These are phyloP conservation scores for Numenius phaeopus DNA, from an alignment of 2,797 vertebrate species.

Conservation along the genomic window DNA sequence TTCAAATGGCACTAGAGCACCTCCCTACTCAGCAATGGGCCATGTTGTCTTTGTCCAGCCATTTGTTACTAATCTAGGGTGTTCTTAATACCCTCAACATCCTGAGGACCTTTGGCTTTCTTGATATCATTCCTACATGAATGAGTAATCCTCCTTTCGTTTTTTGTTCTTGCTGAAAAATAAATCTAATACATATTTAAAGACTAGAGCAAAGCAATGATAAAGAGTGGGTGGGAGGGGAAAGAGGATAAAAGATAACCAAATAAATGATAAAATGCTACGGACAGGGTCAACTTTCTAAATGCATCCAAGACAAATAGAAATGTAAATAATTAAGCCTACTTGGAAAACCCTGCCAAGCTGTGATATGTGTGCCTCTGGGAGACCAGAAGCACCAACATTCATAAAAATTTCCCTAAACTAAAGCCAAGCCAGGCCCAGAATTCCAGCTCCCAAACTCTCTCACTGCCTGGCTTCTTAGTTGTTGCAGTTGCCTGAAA, in stretches of 20 bases:
- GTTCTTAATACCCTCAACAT: background rate
- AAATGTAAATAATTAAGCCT: background rate
- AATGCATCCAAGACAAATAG: background rate
- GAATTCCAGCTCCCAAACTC: background rate
- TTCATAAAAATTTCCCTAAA: background rate
- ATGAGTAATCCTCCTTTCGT: background rate
- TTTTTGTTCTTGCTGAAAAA: background rate
- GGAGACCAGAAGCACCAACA: background rate
- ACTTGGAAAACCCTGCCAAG: background rate
- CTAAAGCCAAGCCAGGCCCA: background rate
- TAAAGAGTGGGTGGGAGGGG: background rate
- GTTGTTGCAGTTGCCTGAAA: background rate
- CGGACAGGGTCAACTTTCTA: background rate
- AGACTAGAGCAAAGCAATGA: background rate
- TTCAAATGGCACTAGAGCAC: background rate
- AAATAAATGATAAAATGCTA: background rate
- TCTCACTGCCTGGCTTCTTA: background rate
- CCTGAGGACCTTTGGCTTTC: background rate
- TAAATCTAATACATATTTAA: background rate
- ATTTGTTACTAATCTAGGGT: background rate
- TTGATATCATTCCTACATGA: background rate
- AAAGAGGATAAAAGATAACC: background rate
- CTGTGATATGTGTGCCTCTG: background rate
- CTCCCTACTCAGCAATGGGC: background rate
- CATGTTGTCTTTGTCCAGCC: background rate